Percentiles rank a stretch among this genome's conserved stretches.
These are phyloP conservation scores for Yponomeuta malinellus DNA, from an alignment of 2,888 invertebrate genomes.

Conservation along the genomic window DNA sequence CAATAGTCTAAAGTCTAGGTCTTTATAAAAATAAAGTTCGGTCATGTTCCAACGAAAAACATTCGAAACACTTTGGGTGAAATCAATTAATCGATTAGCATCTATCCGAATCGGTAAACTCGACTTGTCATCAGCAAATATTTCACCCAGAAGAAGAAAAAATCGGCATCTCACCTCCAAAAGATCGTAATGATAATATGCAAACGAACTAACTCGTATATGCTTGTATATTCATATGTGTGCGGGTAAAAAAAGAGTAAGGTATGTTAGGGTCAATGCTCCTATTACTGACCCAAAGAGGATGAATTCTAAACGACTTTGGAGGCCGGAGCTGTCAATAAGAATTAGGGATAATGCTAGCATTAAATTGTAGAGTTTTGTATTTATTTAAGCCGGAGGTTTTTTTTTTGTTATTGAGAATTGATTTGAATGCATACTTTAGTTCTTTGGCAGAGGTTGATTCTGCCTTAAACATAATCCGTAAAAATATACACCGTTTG, in stretches of 20 bases:
- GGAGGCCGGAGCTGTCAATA: constrained; percentile 56
- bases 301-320: constrained; percentile 53
- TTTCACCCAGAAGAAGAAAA: constrained; percentile 39
- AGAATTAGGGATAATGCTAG: constrained; percentile 47
- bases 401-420: neutral
- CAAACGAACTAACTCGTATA: constrained; percentile 42
- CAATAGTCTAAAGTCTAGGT: too few species aligned
- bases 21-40: too few species aligned
- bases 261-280: constrained; percentile 47
- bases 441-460: neutral
- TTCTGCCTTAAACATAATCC: too few species aligned
- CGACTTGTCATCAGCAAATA: constrained; percentile 61
- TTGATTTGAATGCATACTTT: neutral
- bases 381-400: neutral
- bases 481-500: too few species aligned
- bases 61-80: too few species aligned
- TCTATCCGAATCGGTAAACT: constrained; percentile 10
- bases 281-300: constrained; percentile 69
- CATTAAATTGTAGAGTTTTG: constrained; percentile 9
- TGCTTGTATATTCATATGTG: neutral
- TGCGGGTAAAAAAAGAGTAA: constrained; percentile 54
- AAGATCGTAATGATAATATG: constrained; percentile 68
- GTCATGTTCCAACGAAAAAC: too few species aligned
- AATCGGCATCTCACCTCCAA: constrained; percentile 57
- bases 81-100: neutral